phyloP scores from a whole-genome alignment of 2,113 vertebrate genomes.

The Oncorhynchus nerka region DNA sequence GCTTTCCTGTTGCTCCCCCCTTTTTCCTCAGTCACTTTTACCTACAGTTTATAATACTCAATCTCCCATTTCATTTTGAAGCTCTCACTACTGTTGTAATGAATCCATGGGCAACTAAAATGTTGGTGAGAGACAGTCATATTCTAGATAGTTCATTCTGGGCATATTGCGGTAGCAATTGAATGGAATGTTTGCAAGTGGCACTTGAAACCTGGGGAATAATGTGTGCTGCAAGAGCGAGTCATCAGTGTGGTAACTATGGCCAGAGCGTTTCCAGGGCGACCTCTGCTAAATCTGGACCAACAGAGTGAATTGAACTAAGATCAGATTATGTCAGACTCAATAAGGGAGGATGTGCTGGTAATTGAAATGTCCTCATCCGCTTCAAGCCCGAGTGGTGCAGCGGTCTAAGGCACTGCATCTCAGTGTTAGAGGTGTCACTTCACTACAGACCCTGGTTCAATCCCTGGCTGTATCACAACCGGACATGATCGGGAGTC shows the following conservation, averaged over 20 bases:
- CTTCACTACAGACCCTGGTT: too few species aligned
- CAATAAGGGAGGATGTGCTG: not conserved
- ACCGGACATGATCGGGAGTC: too few species aligned
- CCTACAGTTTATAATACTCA: too few species aligned
- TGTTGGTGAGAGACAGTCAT: too few species aligned
- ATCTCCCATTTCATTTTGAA: too few species aligned
- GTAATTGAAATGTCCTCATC: not conserved
- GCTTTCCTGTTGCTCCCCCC: not conserved
- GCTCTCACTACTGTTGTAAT: too few species aligned
- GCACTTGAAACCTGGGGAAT: not conserved
- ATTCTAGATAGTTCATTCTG: too few species aligned
- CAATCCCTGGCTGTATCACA: too few species aligned
- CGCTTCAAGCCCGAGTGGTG: not conserved
- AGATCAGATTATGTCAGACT: not conserved
- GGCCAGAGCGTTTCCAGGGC: slow-evolving; percentile 1
- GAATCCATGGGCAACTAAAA: too few species aligned
- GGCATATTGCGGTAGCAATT: not conserved
- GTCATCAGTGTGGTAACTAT: not conserved
- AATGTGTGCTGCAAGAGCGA: not conserved
- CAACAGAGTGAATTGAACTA: not conserved
- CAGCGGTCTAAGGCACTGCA: too few species aligned
- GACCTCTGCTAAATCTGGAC: not conserved
- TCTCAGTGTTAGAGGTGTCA: too few species aligned
- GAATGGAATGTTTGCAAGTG: not conserved
- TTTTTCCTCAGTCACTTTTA: too few species aligned